These are phyloP conservation scores for Chydorus sphaericus DNA, from an alignment of 2,888 invertebrate genomes.

Conservation along the genomic window DNA sequence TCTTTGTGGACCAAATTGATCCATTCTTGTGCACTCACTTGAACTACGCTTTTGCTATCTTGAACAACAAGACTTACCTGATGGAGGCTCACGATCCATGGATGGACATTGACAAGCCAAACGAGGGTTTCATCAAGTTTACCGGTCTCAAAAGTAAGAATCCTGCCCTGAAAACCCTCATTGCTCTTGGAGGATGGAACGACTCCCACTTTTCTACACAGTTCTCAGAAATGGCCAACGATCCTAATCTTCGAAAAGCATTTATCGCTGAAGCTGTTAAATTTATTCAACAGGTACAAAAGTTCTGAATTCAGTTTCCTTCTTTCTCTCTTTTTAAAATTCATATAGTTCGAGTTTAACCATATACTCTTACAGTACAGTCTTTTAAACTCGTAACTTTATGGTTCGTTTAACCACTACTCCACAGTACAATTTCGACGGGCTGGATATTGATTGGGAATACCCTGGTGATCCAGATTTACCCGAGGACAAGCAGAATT, in stretches of 20 bases:
- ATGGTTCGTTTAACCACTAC: no score
- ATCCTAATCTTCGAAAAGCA: constrained; percentile 27
- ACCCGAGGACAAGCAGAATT: constrained; percentile 31
- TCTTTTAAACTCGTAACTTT: not conserved
- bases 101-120: constrained; percentile 39
- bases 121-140: constrained; percentile 26
- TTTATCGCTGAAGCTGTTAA: constrained; percentile 32
- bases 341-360: no score
- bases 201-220: constrained; percentile 27
- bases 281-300: not conserved
- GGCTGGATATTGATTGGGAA: constrained; percentile 53
- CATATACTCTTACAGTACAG: not conserved
- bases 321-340: no score
- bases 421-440: constrained; percentile 46
- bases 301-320: no score
- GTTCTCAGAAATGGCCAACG: constrained; percentile 26
- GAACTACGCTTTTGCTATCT: constrained; percentile 56
- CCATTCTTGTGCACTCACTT: constrained; percentile 55
- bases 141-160: constrained; percentile 25
- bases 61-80: constrained; percentile 31
- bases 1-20: constrained; percentile 47
- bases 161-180: constrained; percentile 25
- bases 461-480: constrained; percentile 19
- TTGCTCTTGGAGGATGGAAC: constrained; percentile 30
- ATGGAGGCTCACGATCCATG: constrained; percentile 38